These are phyloP conservation scores for Scolopax mira DNA, from an alignment of 2,113 vertebrate species.

Conservation along the genomic window DNA sequence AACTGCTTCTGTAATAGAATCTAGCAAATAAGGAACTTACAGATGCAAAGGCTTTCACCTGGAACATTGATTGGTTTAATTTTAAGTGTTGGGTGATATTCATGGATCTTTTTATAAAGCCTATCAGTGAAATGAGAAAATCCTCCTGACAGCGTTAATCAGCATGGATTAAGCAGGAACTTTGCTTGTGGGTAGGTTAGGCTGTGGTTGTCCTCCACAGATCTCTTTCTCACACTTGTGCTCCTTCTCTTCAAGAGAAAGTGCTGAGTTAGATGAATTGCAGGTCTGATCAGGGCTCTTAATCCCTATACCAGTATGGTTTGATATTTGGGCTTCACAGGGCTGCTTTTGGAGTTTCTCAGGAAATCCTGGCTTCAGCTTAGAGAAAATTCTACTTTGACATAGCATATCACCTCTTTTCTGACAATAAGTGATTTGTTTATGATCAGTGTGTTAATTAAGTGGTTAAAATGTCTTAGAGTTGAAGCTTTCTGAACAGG, in stretches of 20 bases:
- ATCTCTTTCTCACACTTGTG: background rate
- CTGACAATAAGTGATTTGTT: background rate
- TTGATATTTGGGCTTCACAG: background rate
- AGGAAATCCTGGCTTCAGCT: background rate
- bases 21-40: background rate
- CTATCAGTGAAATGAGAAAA: slow-evolving; percentile 38
- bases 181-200: background rate
- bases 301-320: background rate
- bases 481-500: background rate
- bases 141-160: slow-evolving; percentile 31
- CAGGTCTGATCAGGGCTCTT: background rate
- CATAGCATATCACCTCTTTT: accelerated
- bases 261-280: background rate
- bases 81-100: background rate
- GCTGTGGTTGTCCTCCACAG: background rate
- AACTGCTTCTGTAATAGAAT: background rate
- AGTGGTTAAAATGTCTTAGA: background rate
- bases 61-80: slow-evolving; percentile 34
- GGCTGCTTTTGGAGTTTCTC: background rate
- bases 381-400: background rate
- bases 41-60: slow-evolving; percentile 28
- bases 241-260: background rate
- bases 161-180: background rate
- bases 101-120: slow-evolving; percentile 43
- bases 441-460: background rate